These are phyloP conservation scores for Kryptopterus vitreolus DNA, from an alignment of 2,797 vertebrate genomes.

Conservation along the genomic window DNA sequence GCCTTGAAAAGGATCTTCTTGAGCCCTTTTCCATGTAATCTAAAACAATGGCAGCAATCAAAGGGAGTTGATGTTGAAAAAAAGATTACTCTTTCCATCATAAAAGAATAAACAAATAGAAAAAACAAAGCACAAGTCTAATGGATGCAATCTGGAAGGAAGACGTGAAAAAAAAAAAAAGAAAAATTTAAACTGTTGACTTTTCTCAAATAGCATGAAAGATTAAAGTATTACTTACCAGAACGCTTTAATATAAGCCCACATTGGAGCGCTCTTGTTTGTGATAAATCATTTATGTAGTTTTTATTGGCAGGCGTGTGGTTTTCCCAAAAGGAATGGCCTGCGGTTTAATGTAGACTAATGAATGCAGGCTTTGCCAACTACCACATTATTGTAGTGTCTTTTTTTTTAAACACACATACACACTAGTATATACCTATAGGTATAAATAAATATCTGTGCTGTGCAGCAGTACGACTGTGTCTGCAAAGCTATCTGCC, in stretches of 20 bases:
- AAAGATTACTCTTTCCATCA: neutral
- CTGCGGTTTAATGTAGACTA: slow-evolving; percentile 61
- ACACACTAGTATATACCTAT: slow-evolving; percentile 23
- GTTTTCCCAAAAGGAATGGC: slow-evolving; percentile 61
- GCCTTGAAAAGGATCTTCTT: slow-evolving; percentile 62
- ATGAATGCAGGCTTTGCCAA: slow-evolving; percentile 63
- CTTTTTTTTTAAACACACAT: slow-evolving; percentile 47
- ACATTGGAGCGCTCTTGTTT: slow-evolving; percentile 27
- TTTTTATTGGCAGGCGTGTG: slow-evolving; percentile 58
- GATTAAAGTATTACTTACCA: slow-evolving; percentile 27
- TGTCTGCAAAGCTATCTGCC: slow-evolving; percentile 38
- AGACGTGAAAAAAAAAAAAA: neutral
- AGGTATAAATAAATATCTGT: slow-evolving; percentile 36
- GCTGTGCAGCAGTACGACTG: slow-evolving; percentile 44
- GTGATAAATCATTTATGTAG: slow-evolving; percentile 60
- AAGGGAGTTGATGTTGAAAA: neutral
- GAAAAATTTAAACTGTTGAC: neutral
- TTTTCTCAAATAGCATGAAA: slow-evolving; percentile 12
- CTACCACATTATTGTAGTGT: slow-evolving; percentile 61
- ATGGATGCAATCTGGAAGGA: too few species aligned
- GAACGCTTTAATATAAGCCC: slow-evolving; percentile 18
- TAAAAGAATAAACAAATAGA: neutral
- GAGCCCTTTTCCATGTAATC: slow-evolving; percentile 60
- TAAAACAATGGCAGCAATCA: slow-evolving; percentile 36
- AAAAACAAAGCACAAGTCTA: neutral